Percentiles rank a stretch among this genome's conserved stretches.
phyloP scores from a whole-genome alignment of 2,888 invertebrate species.

The Amphipyra tragopoginis region DNA sequence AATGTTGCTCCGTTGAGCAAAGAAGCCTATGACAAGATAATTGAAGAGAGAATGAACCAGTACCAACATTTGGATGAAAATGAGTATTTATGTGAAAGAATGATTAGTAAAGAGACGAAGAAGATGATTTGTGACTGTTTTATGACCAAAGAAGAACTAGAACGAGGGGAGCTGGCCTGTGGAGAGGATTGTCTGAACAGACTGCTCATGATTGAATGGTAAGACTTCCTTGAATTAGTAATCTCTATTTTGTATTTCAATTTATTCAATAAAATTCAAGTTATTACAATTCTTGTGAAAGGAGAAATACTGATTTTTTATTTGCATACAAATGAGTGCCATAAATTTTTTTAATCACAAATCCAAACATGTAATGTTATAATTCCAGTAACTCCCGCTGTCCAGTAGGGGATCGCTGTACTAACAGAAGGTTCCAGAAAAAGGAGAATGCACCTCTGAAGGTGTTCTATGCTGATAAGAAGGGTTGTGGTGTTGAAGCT shows the following conservation, averaged over 20 bases:
- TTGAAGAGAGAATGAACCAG: slow-evolving; percentile 91
- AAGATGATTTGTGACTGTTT: slow-evolving; percentile 99
- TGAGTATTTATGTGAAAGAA: slow-evolving; percentile 95
- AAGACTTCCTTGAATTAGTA: slow-evolving; percentile 59
- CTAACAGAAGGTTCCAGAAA: slow-evolving; percentile 98
- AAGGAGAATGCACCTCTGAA: slow-evolving; percentile 95
- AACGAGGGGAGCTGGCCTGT: slow-evolving; percentile 95
- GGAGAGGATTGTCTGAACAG: slow-evolving; percentile 99
- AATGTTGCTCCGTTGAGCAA: slow-evolving; percentile 70
- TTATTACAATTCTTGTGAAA: too few relatives aligned
- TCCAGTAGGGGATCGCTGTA: slow-evolving; percentile 96
- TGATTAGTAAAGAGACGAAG: slow-evolving; percentile 96
- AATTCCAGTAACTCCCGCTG: slow-evolving; percentile 96
- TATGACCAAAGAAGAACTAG: slow-evolving; percentile 96
- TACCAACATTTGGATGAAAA: slow-evolving; percentile 96
- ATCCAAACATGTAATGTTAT: slow-evolving; percentile 12
- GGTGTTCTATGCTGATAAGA: slow-evolving; percentile 97
- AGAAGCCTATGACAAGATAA: slow-evolving; percentile 86
- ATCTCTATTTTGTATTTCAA: background rate
- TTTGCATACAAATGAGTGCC: too few relatives aligned
- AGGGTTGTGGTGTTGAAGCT: slow-evolving; percentile 98
- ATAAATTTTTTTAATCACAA: too few relatives aligned
- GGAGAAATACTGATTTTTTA: too few relatives aligned
- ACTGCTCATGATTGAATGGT: slow-evolving; percentile 99
- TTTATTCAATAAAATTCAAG: background rate